These are phyloP conservation scores for Philopotamus ludificatus DNA, from an alignment of 1,140 invertebrate genomes.

Conservation along the genomic window DNA sequence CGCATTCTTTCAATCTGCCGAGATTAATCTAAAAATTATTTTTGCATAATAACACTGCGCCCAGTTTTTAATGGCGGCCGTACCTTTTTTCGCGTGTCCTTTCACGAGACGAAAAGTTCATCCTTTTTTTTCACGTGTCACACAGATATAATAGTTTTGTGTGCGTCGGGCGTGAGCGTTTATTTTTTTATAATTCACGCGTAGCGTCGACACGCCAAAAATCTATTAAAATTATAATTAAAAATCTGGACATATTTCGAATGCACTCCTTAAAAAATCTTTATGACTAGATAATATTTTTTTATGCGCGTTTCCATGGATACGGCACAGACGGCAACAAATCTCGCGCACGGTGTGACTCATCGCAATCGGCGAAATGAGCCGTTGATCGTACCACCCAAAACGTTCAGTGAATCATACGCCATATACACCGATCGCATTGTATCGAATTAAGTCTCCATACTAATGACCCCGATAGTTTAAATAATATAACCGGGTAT, in stretches of 20 bases:
- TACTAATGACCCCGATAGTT: too few species aligned
- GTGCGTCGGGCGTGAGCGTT: not conserved
- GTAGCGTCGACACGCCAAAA: not conserved
- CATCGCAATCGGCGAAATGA: too few species aligned
- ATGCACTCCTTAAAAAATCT: too few species aligned
- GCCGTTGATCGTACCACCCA: too few species aligned
- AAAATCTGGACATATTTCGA: not conserved
- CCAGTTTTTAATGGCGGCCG: not conserved
- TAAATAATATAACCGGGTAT: not conserved
- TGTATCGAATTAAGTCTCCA: too few species aligned
- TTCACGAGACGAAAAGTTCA: not conserved
- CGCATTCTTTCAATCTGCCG: not conserved
- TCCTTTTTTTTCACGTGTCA: slow-evolving; percentile 20
- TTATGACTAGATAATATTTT: too few species aligned
- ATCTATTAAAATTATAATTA: not conserved
- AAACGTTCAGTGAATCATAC: too few species aligned
- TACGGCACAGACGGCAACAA: too few species aligned
- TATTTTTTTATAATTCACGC: not conserved
- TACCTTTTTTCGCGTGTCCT: slow-evolving; percentile 7
- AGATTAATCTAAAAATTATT: not conserved
- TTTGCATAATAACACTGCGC: not conserved
- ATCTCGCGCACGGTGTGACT: too few species aligned
- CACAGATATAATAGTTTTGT: slow-evolving; percentile 21
- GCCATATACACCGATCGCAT: too few species aligned
- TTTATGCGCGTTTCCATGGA: too few species aligned